phyloP scores from a whole-genome alignment of 2,113 vertebrate genomes.

The Myotis brandtii region DNA sequence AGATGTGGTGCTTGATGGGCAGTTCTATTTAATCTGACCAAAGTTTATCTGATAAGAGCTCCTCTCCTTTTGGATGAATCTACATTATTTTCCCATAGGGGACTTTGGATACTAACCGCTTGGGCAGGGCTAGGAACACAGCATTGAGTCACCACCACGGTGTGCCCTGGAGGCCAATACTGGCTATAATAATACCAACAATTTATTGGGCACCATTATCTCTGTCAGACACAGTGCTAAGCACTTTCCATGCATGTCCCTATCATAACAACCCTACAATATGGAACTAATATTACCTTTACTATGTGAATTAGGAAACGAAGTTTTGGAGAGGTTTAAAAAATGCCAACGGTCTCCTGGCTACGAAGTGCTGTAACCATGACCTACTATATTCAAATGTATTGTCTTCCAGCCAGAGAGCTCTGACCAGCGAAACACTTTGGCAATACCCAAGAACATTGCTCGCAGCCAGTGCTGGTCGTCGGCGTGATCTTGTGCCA shows the following conservation, averaged over 20 bases:
- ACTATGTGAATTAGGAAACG: background rate
- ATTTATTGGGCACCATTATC: background rate
- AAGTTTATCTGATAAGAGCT: background rate
- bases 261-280: background rate
- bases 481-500: background rate
- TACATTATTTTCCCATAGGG: background rate
- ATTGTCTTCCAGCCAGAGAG: background rate
- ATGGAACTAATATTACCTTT: background rate
- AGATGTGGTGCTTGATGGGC: background rate
- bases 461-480: background rate
- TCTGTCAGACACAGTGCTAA: background rate
- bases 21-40: background rate
- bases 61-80: background rate
- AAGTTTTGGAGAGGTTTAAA: background rate
- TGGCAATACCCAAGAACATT: background rate
- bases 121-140: background rate
- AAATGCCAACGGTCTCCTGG: no score
- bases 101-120: background rate
- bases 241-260: background rate
- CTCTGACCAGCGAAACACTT: background rate
- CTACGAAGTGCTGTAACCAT: background rate
- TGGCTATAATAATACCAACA: background rate
- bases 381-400: background rate
- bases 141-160: no score
- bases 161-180: background rate